Evolutionary conservation across 2,888 invertebrate genomes (phyloP), one percentile per base, ranked within the genome.

Genomic region (Harpalus rubripes): DNA sequence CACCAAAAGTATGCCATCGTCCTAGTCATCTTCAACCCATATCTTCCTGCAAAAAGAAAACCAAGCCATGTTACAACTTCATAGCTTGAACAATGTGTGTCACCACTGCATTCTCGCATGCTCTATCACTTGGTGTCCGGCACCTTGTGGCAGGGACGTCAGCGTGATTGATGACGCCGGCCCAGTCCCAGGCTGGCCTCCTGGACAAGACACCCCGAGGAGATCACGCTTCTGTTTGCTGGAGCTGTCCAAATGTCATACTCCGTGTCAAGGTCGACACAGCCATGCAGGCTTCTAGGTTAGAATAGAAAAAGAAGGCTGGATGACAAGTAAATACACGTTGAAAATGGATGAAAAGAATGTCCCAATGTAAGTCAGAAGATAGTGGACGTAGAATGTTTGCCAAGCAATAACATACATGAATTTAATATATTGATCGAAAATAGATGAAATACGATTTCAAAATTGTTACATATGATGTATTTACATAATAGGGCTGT

Each of bases 141-240:
- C 44, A 52, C 44, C 44, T 52, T 12, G 44, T 52, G 44, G 44
- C 44, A 8, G 44, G 12, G 44, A 8, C 44, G 44, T 52, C 44
- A 52, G 44, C 16, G 68, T 83, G 83, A 83, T 83, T 83, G 83
- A 83, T 83, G 83, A 83, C 61, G 32, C 56, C 65, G 32, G 32
- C 39, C 32, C 68, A 26, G 68, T n/a, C 32, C 32, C 32, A 32
- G 32, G 32, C 32, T n/a, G 16, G 82, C 68, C 74, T 58, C 82
- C 83, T 59, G 83, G 61, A 59, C 59, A 39, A 16, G 59, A 81
- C 44, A 80, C 61, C 61, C 61, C 74, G 74, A 72, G 59, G 44
- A 82, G 26, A 72, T 56, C 32, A 72, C 72, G 74, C 59, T 82
- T 74, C 82, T 81, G 72, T 82, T 63, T 81, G 72, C 72, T 10